Conservation (phyloP, 2,888 invertebrate genomes). For the Dryomyza anilis region DNA sequence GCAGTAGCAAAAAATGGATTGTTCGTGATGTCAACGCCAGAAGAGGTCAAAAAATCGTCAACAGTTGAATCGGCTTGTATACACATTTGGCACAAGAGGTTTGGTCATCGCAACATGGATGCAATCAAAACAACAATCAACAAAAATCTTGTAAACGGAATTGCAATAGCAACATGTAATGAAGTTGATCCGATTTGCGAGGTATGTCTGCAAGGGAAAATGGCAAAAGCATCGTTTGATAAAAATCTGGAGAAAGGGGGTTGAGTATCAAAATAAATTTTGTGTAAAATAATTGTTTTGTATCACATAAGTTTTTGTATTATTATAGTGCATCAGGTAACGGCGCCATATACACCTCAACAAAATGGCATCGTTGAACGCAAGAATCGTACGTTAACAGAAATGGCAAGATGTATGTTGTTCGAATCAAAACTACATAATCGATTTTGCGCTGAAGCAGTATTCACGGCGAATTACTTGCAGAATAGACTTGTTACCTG, state of each 20-base stretch:
- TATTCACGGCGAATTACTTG: background rate
- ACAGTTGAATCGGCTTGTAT: too few relatives aligned
- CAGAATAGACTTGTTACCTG: background rate
- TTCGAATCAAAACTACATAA: background rate
- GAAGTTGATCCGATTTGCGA: background rate
- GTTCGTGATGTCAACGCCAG: too few relatives aligned
- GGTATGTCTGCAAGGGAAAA: background rate
- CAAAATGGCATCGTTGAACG: slow-evolving; percentile 12
- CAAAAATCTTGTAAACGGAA: background rate
- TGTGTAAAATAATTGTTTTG: too few relatives aligned
- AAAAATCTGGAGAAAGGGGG: background rate
- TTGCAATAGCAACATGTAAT: too few relatives aligned
- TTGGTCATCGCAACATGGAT: background rate
- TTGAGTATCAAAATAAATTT: background rate
- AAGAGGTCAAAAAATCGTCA: too few relatives aligned
- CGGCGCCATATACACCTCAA: slow-evolving; percentile 21
- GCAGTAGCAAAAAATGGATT: too few relatives aligned
- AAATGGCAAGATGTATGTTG: background rate
- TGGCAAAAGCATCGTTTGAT: background rate
- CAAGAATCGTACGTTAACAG: slow-evolving; percentile 10
- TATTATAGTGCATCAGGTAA: background rate
- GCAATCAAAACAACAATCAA: background rate
- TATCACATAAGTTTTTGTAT: too few relatives aligned
- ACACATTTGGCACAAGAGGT: background rate
- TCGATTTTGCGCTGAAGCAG: background rate